Conservation (phyloP, 2,797 vertebrate genomes). For the Protosalanx chinensis region DNA sequence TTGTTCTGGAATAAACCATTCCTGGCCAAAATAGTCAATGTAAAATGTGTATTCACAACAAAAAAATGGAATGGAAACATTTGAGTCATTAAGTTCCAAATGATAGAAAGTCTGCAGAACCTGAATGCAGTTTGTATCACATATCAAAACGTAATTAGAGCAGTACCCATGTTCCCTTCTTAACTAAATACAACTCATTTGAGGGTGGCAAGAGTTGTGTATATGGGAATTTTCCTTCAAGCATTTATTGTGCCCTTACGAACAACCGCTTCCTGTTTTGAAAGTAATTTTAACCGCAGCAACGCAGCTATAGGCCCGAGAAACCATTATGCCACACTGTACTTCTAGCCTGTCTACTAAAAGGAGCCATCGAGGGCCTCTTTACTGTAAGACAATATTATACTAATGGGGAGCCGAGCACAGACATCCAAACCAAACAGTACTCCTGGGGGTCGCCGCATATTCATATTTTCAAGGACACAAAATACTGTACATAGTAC, state of each 20-base stretch:
- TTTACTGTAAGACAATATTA: constrained; percentile 42
- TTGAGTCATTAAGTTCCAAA: not conserved
- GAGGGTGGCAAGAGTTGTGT: not conserved
- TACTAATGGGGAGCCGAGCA: constrained; percentile 38
- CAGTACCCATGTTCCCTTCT: not conserved
- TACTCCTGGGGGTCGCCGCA: constrained; percentile 12
- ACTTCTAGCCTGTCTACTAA: constrained; percentile 26
- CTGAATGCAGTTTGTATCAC: not conserved
- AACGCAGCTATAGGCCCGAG: constrained; percentile 2
- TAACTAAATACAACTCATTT: not conserved
- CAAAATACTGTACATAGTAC: constrained; percentile 36
- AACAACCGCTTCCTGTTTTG: not conserved
- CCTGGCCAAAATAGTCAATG: not conserved
- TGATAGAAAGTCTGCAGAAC: not conserved
- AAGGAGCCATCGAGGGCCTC: constrained; percentile 40
- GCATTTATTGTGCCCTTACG: not conserved
- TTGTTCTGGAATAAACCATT: not conserved
- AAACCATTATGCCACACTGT: constrained; percentile 13
- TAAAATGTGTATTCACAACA: constrained; percentile 32
- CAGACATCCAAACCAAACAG: constrained; percentile 10
- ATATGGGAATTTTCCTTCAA: not conserved
- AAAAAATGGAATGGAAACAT: not conserved
- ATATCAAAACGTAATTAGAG: not conserved
- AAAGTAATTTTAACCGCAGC: not conserved
- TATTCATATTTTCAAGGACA: constrained; percentile 43